phyloP scores from a whole-genome alignment of 2,888 invertebrate species.

The Phaedon cochleariae region DNA sequence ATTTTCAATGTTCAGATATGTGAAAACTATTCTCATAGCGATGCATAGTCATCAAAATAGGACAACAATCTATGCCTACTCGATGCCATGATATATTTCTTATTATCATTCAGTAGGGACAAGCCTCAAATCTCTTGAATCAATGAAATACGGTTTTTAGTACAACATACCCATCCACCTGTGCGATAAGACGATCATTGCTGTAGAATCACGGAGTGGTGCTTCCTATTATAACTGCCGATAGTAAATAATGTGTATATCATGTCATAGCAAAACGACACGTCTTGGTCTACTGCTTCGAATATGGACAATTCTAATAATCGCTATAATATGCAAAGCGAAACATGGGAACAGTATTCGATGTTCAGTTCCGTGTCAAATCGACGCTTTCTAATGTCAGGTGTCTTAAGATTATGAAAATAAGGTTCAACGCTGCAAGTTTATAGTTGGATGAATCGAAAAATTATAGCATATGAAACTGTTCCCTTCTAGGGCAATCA shows the following conservation, averaged over 20 bases:
- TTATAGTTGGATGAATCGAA: too few species aligned
- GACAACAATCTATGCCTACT: too few species aligned
- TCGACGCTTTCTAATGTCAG: slow-evolving; percentile 15
- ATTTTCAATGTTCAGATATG: too few species aligned
- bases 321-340: slow-evolving; percentile 34
- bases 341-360: slow-evolving; percentile 32
- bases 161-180: slow-evolving; percentile 20
- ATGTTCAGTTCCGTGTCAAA: slow-evolving; percentile 28
- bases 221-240: slow-evolving; percentile 30
- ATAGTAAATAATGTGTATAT: slow-evolving; percentile 36
- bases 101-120: not conserved
- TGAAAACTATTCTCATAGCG: too few species aligned
- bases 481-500: too few species aligned
- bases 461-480: too few species aligned
- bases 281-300: slow-evolving; percentile 27
- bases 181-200: slow-evolving; percentile 9
- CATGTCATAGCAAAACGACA: slow-evolving; percentile 30
- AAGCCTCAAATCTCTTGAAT: not conserved
- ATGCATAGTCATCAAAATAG: too few species aligned
- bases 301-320: slow-evolving; percentile 36
- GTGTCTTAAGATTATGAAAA: too few species aligned
- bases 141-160: slow-evolving; percentile 1
- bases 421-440: too few species aligned
- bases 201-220: slow-evolving; percentile 28
- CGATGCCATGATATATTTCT: too few species aligned